phyloP scores from a whole-genome alignment of 2,113 vertebrate genomes.

The Talpa occidentalis region DNA sequence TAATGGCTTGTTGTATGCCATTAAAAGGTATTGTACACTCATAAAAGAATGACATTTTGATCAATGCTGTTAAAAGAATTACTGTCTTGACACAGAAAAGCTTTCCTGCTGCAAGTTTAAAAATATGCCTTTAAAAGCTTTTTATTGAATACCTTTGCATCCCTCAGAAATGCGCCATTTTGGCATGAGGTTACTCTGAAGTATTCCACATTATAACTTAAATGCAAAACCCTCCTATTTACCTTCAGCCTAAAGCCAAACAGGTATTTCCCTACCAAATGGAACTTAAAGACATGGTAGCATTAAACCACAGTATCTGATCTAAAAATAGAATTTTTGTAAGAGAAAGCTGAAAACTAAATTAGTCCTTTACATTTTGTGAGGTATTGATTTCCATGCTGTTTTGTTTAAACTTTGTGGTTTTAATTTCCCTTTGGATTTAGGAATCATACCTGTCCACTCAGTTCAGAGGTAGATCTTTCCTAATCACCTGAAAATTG shows the following conservation, averaged over 20 bases:
- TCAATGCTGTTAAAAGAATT: conserved; percentile 97
- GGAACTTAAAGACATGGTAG: conserved; percentile 74
- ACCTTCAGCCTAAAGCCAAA: conserved; percentile 76
- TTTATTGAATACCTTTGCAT: conserved; percentile 96
- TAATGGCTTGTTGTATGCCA: conserved; percentile 93
- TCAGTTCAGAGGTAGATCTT: conserved; percentile 60
- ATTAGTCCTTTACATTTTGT: conserved; percentile 82
- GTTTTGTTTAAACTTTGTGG: conserved; percentile 79
- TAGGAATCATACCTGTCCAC: conserved; percentile 58
- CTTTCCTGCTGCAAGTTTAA: conserved; percentile 94
- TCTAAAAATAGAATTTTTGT: conserved; percentile 82
- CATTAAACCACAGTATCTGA: conserved; percentile 67
- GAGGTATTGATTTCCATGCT: conserved; percentile 80
- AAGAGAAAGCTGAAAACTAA: conserved; percentile 74
- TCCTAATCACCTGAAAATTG: conserved; percentile 58
- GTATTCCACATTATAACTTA: conserved; percentile 82
- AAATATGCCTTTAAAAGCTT: conserved; percentile 95
- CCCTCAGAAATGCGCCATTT: conserved; percentile 92
- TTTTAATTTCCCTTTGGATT: conserved; percentile 79
- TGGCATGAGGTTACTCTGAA: conserved; percentile 87
- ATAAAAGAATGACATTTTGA: conserved; percentile 98
- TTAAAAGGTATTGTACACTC: conserved; percentile 96
- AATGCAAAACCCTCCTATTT: conserved; percentile 85
- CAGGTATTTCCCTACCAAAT: conserved; percentile 82
- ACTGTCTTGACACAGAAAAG: conserved; percentile 99